Base-by-base conservation (phyloP, 2,888 invertebrate genomes). In the Willowsia nigromaculata region DNA sequence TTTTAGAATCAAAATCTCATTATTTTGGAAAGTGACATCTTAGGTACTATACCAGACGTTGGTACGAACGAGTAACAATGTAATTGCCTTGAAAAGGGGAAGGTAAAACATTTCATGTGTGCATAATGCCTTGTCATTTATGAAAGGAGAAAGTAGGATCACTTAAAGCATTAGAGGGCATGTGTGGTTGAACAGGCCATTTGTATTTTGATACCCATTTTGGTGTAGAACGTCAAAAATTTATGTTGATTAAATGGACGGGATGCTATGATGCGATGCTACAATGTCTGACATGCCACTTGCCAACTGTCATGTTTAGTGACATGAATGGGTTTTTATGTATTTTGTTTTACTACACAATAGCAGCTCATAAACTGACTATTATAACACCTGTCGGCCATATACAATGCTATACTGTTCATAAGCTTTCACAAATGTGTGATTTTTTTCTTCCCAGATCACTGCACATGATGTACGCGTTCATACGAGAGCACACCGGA, bases 221-320 rank as follows among this genome's bases (percentile, higher is more conserved):
- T 62, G 18, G 37, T 62, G 43, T 62, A 27, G n/a, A 27, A 1
- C 30, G 6, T 81, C 62, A 53, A 80, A 62, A 27, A 62, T 81
- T 53, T 15, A 83, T 68, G 83, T 22, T 68, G 47, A 62, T 62
- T 65, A 83, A 71, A 47, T 65, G 33, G 65, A 68, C 30, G 43
- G 30, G 27, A 82, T 33, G 30, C 15, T 11, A 83, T 22, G 18
- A 68, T 25, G 65, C 65, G 37, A 40, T 18, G n/a, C 37, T 18
- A 68, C 30, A 62, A 40, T 62, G 15, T 27, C 40, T 68, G 68
- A 68, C 68, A 68, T 68, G 40, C 68, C 40, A 68, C 68, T 68
- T 84, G 43, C 71, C 22, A 27, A 25, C 56, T 71, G 84, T 50
- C 84, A 84, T 22, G 56, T 40, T 74, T 40, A 25, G 40, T 74